Evolutionary conservation across 2,113 vertebrate genomes (phyloP).

Genomic region (Oophaga pumilio): DNA sequence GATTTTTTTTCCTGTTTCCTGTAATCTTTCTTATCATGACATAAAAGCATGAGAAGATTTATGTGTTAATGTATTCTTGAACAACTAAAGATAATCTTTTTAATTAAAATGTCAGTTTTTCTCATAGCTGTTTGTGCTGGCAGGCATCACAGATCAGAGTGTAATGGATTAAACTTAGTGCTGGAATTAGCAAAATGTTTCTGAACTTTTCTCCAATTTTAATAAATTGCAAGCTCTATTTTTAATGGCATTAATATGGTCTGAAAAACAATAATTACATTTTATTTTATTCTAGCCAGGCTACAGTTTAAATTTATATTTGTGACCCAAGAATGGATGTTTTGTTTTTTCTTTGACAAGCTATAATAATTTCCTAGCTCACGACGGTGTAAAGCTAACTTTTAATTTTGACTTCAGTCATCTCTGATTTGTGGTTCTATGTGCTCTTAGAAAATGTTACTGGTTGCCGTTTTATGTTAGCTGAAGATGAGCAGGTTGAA

Average conservation of each 20-base stretch:
- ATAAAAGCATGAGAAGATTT: conserved; percentile 28
- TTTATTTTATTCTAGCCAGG: neutral
- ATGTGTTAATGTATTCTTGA: conserved; percentile 33
- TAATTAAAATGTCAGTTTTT: conserved; percentile 53
- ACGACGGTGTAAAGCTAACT: neutral
- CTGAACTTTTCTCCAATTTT: neutral
- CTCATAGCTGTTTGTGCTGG: conserved; percentile 21
- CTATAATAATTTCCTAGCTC: neutral
- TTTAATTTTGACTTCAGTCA: neutral
- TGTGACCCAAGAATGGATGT: neutral
- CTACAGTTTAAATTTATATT: neutral
- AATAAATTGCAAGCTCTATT: neutral
- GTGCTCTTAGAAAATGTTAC: neutral
- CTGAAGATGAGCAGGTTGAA: neutral
- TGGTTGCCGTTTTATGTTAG: neutral
- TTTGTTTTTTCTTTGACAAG: neutral
- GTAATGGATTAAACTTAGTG: conserved; percentile 18
- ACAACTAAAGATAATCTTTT: conserved; percentile 51
- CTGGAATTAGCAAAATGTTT: conserved; percentile 26
- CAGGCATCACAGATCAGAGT: conserved; percentile 10
- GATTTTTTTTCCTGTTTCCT: conserved; percentile 15
- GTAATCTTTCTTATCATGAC: conserved; percentile 31
- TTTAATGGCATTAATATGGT: neutral
- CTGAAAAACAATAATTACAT: neutral
- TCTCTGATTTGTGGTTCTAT: neutral